A percentile compares a stretch with the other conserved stretches of the same genome.
Conservation (phyloP, 2,797 vertebrate genomes). For the Emys orbicularis region DNA sequence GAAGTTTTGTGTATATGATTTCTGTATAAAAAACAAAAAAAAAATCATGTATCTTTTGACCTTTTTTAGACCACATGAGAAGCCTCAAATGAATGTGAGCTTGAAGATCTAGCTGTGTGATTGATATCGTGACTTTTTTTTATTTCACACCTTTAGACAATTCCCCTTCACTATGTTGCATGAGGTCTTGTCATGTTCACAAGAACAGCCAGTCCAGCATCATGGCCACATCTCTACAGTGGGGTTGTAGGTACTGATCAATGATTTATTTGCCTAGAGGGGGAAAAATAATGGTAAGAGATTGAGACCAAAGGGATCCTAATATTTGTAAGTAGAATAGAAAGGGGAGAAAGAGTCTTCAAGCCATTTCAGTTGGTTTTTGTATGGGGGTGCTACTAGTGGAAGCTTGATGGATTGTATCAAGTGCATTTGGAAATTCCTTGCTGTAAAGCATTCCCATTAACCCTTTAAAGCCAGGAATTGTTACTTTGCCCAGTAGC, state of each 20-base stretch:
- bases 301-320: constrained; percentile 24
- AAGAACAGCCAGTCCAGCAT: constrained; percentile 36
- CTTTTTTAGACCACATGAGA: constrained; percentile 56
- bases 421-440: not conserved
- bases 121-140: constrained; percentile 56
- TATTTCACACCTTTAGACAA: constrained; percentile 57
- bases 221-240: not conserved
- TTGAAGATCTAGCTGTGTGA: constrained; percentile 56
- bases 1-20: constrained; percentile 83
- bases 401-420: not conserved
- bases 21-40: constrained; percentile 80
- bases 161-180: constrained; percentile 52
- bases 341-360: not conserved
- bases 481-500: constrained; percentile 18
- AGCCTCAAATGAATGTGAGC: constrained; percentile 61
- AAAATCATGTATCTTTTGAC: constrained; percentile 71
- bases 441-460: constrained; percentile 22
- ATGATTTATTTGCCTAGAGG: constrained; percentile 20
- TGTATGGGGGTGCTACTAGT: not conserved
- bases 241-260: not conserved
- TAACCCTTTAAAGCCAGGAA: not conserved
- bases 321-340: not conserved
- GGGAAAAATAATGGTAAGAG: not conserved
- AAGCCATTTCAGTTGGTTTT: constrained; percentile 38
- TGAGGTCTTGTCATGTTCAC: constrained; percentile 59